phyloP scores from a whole-genome alignment of 2,888 invertebrate genomes.

The Sminthurides aquaticus region DNA sequence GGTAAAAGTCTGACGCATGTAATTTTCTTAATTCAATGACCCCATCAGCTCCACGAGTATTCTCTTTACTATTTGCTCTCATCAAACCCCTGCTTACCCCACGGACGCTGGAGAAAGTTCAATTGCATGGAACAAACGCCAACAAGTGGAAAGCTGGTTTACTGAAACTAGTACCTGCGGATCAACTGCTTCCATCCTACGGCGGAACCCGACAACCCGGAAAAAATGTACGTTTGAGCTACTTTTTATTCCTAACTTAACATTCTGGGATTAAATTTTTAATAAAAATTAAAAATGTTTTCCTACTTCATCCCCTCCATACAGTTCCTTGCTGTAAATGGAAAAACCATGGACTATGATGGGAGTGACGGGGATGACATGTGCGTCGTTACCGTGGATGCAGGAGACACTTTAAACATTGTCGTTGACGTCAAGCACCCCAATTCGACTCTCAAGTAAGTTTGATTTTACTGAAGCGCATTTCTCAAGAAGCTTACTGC shows the following conservation, averaged over 20 bases:
- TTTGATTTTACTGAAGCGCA: not conserved
- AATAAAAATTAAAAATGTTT: not conserved
- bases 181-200: slow-evolving; percentile 24
- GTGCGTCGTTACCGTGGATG: slow-evolving; percentile 19
- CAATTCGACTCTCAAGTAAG: slow-evolving; percentile 21
- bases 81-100: slow-evolving; percentile 30
- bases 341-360: not conserved
- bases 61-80: slow-evolving; percentile 26
- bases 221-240: slow-evolving; percentile 14
- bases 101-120: slow-evolving; percentile 27
- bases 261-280: not conserved
- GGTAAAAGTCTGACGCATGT: too few species aligned
- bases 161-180: slow-evolving; percentile 26
- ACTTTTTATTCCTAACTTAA: not conserved
- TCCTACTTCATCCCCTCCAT: not conserved
- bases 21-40: too few species aligned
- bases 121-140: slow-evolving; percentile 22
- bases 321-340: slow-evolving; percentile 10
- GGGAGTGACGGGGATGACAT: slow-evolving; percentile 12
- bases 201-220: slow-evolving; percentile 24
- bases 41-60: slow-evolving; percentile 23
- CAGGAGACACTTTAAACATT: slow-evolving; percentile 22
- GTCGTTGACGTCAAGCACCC: slow-evolving; percentile 19
- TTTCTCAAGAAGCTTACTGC: too few species aligned
- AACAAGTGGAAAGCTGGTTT: slow-evolving; percentile 26